Percentiles rank a stretch among this genome's conserved stretches.
Conservation (phyloP, 2,113 vertebrate genomes). For the Lontra canadensis region DNA sequence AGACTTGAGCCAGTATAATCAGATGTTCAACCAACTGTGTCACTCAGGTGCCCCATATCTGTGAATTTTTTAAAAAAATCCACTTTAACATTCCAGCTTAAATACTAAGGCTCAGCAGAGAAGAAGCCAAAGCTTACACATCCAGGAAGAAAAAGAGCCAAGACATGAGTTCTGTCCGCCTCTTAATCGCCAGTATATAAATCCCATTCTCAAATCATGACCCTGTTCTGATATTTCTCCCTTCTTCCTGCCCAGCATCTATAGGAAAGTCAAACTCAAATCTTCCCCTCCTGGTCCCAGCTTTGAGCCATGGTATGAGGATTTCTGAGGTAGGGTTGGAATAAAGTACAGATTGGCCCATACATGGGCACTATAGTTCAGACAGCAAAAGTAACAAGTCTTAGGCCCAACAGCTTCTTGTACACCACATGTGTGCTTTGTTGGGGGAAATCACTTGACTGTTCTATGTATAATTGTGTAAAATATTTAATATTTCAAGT, state of each 20-base stretch:
- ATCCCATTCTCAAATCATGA: background rate
- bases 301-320: background rate
- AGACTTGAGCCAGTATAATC: background rate
- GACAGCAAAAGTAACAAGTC: background rate
- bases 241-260: background rate
- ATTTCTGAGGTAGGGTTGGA: background rate
- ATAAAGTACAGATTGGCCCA: background rate
- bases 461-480: background rate
- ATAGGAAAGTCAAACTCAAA: background rate
- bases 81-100: background rate
- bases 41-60: background rate
- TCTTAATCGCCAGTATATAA: background rate
- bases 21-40: background rate
- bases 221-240: background rate
- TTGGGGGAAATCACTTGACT: background rate
- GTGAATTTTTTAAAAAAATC: background rate
- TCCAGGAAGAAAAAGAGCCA: background rate
- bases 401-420: background rate
- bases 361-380: background rate
- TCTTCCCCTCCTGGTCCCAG: background rate
- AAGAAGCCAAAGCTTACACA: background rate
- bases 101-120: background rate
- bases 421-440: background rate
- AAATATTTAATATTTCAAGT: background rate
- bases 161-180: background rate